Percentiles rank a stretch among this genome's conserved stretches.
Evolutionary conservation across 2,113 vertebrate species (phyloP).

Genomic region (Gnathochromis pfefferi): DNA sequence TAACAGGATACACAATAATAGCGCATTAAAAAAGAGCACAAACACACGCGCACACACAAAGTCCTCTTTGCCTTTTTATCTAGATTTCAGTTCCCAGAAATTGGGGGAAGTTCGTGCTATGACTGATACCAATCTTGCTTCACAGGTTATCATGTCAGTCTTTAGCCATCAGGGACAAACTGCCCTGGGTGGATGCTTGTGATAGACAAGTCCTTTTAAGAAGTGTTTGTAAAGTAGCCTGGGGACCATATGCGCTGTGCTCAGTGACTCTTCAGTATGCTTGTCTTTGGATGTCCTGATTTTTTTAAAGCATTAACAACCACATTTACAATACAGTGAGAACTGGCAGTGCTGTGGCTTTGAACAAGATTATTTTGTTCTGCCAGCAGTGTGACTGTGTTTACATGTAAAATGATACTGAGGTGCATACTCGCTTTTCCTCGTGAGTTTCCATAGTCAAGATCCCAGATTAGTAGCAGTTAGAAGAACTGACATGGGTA

Average conservation of each 20-base stretch:
- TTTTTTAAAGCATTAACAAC: not conserved
- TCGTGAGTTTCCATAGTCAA: constrained; percentile 43
- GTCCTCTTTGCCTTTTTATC: not conserved
- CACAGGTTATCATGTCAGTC: not conserved
- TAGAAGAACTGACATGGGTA: constrained; percentile 47
- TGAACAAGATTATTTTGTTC: constrained; percentile 3
- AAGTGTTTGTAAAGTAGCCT: not conserved
- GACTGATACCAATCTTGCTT: not conserved
- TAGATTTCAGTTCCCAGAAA: not conserved
- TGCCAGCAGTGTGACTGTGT: constrained; percentile 33
- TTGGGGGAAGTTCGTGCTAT: not conserved
- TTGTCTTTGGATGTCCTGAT: not conserved
- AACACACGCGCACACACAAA: not conserved
- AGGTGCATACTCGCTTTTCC: constrained; percentile 27
- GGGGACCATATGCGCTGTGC: not conserved
- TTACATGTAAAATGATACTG: constrained; percentile 60
- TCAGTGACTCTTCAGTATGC: not conserved
- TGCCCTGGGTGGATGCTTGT: not conserved
- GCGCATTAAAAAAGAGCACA: not conserved
- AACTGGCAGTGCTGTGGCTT: not conserved
- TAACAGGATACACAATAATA: not conserved
- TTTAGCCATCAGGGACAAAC: not conserved
- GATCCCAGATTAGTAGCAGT: constrained; percentile 62
- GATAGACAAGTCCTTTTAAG: not conserved
- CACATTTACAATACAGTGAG: not conserved